A percentile compares a stretch with the other conserved stretches of the same genome.
Evolutionary conservation across 2,113 vertebrate genomes (phyloP).

Genomic region (Hippocampus zosterae): DNA sequence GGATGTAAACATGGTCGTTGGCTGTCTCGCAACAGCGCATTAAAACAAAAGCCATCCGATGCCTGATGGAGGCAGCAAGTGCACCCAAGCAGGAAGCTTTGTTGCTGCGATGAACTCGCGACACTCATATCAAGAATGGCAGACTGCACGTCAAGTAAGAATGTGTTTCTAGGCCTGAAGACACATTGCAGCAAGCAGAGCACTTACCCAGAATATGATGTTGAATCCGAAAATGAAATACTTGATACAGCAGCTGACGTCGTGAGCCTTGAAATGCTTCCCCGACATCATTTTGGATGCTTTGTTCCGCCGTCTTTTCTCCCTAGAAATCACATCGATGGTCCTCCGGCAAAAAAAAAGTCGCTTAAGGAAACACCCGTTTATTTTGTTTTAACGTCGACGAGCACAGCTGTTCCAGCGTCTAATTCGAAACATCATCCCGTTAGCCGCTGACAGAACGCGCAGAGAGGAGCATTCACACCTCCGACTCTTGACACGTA

Average conservation of each 20-base stretch:
- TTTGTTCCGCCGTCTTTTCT: slow-evolving; percentile 2
- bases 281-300: slow-evolving; percentile 81
- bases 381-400: slow-evolving; percentile 4
- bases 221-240: slow-evolving; percentile 99
- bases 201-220: slow-evolving; percentile 98
- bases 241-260: slow-evolving; percentile 99
- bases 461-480: neutral
- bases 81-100: slow-evolving; percentile 13
- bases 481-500: neutral
- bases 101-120: slow-evolving; percentile 7
- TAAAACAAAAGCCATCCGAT: slow-evolving; percentile 28
- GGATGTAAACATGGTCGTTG: slow-evolving; percentile 13
- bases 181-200: neutral
- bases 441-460: slow-evolving; percentile 9
- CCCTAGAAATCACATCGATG: slow-evolving; percentile 39
- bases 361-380: slow-evolving; percentile 42
- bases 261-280: slow-evolving; percentile 96
- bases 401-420: slow-evolving; percentile 22
- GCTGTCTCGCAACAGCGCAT: slow-evolving; percentile 1
- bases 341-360: slow-evolving; percentile 17
- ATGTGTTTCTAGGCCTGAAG: slow-evolving; percentile 14
- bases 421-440: slow-evolving; percentile 26
- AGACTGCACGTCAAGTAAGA: neutral
- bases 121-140: neutral
- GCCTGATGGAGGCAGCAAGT: slow-evolving; percentile 40